phyloP scores from a whole-genome alignment of 2,113 vertebrate species.

The Lophochroa leadbeateri region DNA sequence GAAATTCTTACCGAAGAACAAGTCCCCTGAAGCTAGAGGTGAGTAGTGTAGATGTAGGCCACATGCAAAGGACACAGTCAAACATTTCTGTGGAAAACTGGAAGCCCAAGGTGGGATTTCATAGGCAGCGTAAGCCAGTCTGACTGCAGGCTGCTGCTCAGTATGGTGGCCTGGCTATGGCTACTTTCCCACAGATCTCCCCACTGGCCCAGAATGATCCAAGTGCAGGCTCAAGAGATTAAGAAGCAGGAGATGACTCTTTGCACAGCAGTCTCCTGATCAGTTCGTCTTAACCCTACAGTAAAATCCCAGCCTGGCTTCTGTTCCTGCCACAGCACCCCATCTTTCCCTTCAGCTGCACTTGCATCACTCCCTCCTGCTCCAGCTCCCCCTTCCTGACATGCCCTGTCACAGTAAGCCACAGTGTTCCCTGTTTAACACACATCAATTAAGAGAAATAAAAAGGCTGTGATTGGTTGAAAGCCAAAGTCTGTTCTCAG shows the following conservation, averaged over 20 bases:
- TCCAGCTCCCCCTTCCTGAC: neutral
- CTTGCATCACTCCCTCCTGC: neutral
- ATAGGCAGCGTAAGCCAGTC: neutral
- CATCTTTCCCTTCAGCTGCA: neutral
- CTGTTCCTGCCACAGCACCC: neutral
- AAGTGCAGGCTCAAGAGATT: neutral
- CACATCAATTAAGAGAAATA: neutral
- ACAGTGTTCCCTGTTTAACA: neutral
- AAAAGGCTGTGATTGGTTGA: neutral
- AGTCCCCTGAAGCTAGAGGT: neutral
- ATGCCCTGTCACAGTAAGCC: fast-evolving
- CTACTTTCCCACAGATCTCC: neutral
- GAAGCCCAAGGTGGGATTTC: neutral
- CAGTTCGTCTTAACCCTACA: neutral
- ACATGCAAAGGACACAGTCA: neutral
- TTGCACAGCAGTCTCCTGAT: neutral
- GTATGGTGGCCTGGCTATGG: fast-evolving
- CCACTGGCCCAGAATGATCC: neutral
- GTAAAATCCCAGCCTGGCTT: neutral
- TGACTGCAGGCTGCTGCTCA: neutral
- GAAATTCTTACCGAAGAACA: neutral
- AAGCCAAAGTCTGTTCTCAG: neutral
- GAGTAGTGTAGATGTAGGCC: neutral
- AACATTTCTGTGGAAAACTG: neutral
- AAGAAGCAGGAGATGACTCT: neutral